Base-by-base conservation (phyloP, 2,797 vertebrate genomes). In the Sebastes cheni region DNA sequence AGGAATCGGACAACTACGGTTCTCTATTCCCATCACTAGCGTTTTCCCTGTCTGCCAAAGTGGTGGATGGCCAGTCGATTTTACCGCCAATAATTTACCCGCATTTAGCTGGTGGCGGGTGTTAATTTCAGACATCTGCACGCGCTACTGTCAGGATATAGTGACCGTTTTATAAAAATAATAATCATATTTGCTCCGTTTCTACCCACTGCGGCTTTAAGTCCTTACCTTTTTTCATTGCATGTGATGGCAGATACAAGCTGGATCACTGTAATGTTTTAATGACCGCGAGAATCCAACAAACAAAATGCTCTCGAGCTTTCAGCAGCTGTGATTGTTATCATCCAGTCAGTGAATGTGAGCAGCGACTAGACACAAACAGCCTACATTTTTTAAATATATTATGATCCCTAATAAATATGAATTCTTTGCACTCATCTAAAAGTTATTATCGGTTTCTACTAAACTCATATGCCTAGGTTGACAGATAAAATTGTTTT, bases 321-420 rank as follows among this genome's bases (percentile, higher is more conserved):
- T 6, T 10, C 8, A 46, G 62, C 23, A 6, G 13, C 62, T 65
- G 62, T 6, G 18, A n/a, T 20, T 18, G 8, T 42, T 23, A 23
- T 23, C 16, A 8, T 22, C 22, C 14, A 23, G n/a, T 42, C 58
- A 18, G 29, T n/a, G 4, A 25, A 14, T 61, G 10, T 20, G 59
- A 16, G 56, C 25, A 16, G 25, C 13, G 5, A 25, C n/a, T 55
- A 22, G 52, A 55, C 7, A 20, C 46, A 3, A 12, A 56, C 58
- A 32, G 60, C 20, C 10, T 0, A 6, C 0, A 20, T 7, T 12
- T n/a, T 62, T 4, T 0, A 20, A 30, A 18, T 4, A 6, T 3
- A 25, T 25, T 10, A 54, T 20, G 64, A 46, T 20, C 16, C 62
- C 22, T n/a, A 36, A 22, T 23, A 39, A 64, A 39, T 39, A 39